Evolutionary conservation across 1,140 invertebrate species (phyloP).

Genomic region (Heliconius hermathena): DNA sequence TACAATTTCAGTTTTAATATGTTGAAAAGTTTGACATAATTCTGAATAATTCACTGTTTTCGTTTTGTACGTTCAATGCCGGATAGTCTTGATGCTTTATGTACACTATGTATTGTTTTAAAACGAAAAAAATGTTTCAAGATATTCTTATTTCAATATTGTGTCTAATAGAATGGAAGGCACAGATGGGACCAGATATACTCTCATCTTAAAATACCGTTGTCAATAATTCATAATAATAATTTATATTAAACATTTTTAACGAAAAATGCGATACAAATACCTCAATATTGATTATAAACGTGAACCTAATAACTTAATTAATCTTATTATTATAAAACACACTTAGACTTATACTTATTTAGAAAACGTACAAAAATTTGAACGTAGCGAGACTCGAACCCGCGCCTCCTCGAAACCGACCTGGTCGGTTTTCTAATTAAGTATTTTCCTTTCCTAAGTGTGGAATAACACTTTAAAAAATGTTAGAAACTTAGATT

Average conservation of each 20-base stretch:
- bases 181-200: not conserved
- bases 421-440: too few species aligned
- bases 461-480: too few species aligned
- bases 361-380: too few species aligned
- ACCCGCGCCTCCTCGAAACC: too few species aligned
- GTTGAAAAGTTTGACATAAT: conserved; percentile 16
- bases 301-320: not conserved
- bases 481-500: not conserved
- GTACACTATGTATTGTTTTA: not conserved
- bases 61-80: conserved; percentile 3
- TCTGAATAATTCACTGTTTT: conserved; percentile 16
- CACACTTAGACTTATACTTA: too few species aligned
- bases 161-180: not conserved
- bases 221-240: not conserved
- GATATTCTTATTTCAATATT: not conserved
- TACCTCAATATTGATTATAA: too few species aligned
- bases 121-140: not conserved
- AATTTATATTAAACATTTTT: too few species aligned
- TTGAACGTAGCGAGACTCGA: too few species aligned
- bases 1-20: conserved; percentile 24
- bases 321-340: not conserved
- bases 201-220: not conserved
- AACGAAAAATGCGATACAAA: too few species aligned
- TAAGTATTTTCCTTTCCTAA: too few species aligned
- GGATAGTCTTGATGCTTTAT: not conserved